A percentile compares a stretch with the other conserved stretches of the same genome.
Evolutionary conservation across 2,113 vertebrate species (phyloP).

Genomic region (Anguilla rostrata): DNA sequence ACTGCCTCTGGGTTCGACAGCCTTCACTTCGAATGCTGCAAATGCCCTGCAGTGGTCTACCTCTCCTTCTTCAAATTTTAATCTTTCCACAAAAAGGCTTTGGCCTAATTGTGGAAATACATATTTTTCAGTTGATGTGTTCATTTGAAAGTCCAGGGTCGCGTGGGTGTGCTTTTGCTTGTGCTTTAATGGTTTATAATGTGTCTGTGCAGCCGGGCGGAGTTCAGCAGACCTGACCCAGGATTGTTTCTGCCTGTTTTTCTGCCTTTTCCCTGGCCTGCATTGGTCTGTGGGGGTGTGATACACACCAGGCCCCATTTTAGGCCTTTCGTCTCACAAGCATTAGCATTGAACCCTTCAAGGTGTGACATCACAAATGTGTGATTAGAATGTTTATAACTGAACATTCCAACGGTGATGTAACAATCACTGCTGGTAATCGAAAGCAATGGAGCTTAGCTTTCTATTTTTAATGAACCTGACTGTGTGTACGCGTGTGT

Average conservation of each 20-base stretch:
- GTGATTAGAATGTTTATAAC: no score
- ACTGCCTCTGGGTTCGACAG: slow-evolving; percentile 13
- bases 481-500: background rate
- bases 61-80: slow-evolving; percentile 13
- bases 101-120: background rate
- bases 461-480: no score
- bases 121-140: background rate
- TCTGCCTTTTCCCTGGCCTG: background rate
- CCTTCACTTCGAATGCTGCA: slow-evolving; percentile 9
- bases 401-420: no score
- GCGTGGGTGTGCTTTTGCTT: background rate
- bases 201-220: no score
- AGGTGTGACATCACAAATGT: no score
- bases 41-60: background rate
- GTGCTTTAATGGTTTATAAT: background rate
- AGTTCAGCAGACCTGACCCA: no score
- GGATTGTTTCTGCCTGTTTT: background rate
- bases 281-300: background rate
- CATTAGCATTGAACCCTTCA: no score
- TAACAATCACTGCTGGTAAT: no score
- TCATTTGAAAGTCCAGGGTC: background rate
- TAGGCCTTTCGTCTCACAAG: no score
- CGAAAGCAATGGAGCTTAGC: no score
- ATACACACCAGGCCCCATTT: no score
- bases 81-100: background rate